Conservation (phyloP, 2,888 invertebrate genomes). For the Cantharis lateralis region DNA sequence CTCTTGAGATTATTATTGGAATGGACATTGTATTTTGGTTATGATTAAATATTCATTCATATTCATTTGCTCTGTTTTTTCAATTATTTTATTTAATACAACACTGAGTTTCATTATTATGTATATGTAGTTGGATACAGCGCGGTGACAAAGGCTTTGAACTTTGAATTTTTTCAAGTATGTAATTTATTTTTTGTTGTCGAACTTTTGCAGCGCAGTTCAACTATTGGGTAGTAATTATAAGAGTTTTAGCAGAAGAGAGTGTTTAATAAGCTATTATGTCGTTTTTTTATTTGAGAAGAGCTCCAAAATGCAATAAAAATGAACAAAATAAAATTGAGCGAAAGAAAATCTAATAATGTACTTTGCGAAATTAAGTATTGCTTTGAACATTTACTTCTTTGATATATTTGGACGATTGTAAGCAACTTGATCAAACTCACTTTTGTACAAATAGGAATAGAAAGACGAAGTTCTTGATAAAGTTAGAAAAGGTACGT, state of each 20-base stretch:
- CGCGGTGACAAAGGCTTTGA: not conserved
- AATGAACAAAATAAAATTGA: not conserved
- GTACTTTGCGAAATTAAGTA: slow-evolving; percentile 1
- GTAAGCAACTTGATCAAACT: slow-evolving; percentile 17
- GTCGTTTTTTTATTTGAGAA: not conserved
- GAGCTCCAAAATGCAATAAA: not conserved
- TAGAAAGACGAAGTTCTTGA: slow-evolving; percentile 14
- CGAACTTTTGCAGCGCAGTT: not conserved
- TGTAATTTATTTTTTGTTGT: not conserved
- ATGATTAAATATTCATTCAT: not conserved
- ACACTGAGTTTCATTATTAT: not conserved
- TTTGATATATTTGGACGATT: slow-evolving; percentile 20
- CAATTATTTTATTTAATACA: not conserved
- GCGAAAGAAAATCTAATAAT: not conserved
- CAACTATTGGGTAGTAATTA: not conserved
- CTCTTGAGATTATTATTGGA: not conserved
- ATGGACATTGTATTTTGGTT: not conserved
- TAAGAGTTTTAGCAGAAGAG: not conserved
- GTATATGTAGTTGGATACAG: not conserved
- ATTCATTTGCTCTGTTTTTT: not conserved
- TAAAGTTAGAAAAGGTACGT: slow-evolving; percentile 27
- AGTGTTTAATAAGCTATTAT: not conserved
- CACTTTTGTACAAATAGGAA: slow-evolving; percentile 23
- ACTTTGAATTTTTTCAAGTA: not conserved
- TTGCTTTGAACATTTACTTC: not conserved